Evolutionary conservation across 2,113 vertebrate species (phyloP), one percentile per base, ranked within the genome.

Genomic region (Siniperca knerii): DNA sequence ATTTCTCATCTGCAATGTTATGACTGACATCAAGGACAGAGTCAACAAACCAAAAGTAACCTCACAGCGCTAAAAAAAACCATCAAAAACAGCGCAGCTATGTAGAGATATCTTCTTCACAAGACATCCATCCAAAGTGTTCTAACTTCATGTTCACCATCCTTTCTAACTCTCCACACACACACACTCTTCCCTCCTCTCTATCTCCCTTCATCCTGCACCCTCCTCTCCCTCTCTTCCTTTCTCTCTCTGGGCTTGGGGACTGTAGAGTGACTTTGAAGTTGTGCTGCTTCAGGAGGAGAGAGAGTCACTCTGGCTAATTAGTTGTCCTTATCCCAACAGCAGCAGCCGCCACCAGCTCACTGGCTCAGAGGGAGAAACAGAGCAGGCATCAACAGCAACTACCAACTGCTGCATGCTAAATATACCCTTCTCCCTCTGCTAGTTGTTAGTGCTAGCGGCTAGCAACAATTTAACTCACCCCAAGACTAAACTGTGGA

Each of bases 271-370:
- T 77, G 89, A 90, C 92, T 94, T 94, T 94, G 94, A 94, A 91
- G 92, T 92, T 75, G 50, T 52, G 83, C 87, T 85, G 88, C 89
- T 93, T 73, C 90, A 90, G 92, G 87, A 93, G 66, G 86, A 89
- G 92, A 78, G 84, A 81, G 87, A 94, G 87, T 91, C 92, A 92
- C 66, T 78, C 75, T 81, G 83, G 78, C 74, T 94, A 96, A 95
- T 96, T 94, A 96, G 95, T 92, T 91, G 94, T 94, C 93, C 95
- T 93, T 85, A 94, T 91, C 90, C 92, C 93, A 84, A 90, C 93
- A 96, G 92, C 94, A 93, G 93, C 95, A 92, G 83, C 84, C 79
- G 29, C 87, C 88, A 88, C 84, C 83, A 84, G 86, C 85, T 89
- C 81, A 7, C 80, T 74, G 84, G 88, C 90, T 92, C 90, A 83